These are phyloP conservation scores for Phthorimaea operculella DNA, from an alignment of 1,140 invertebrate species.

Conservation along the genomic window DNA sequence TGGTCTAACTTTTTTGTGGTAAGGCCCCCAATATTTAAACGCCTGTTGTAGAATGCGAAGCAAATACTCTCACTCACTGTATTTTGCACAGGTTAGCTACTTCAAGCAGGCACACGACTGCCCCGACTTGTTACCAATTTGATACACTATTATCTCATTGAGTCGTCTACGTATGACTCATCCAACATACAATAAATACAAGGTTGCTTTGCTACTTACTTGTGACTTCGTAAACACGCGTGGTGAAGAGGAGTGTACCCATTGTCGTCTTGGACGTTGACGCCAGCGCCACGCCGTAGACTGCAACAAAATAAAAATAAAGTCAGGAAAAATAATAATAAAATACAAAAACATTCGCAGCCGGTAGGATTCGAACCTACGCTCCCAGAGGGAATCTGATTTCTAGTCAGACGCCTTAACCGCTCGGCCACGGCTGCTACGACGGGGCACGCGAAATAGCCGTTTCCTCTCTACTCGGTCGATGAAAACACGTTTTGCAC, in stretches of 20 bases:
- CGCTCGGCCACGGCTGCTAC: conserved; percentile 83
- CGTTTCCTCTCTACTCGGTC: not conserved
- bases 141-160: too few species aligned
- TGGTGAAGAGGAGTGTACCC: conserved; percentile 97
- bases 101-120: too few species aligned
- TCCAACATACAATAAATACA: too few species aligned
- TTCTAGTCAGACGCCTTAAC: conserved; percentile 89
- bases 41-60: too few species aligned
- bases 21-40: too few species aligned
- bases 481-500: too few species aligned
- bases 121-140: too few species aligned
- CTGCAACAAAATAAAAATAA: conserved; percentile 69
- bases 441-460: conserved; percentile 1
- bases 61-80: too few species aligned
- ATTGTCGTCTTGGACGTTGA: conserved; percentile 92
- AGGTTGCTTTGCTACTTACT: conserved; percentile 70
- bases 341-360: conserved; percentile 68
- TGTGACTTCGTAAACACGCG: conserved; percentile 93
- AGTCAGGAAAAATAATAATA: conserved; percentile 13
- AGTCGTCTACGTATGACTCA: too few species aligned
- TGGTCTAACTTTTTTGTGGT: too few species aligned
- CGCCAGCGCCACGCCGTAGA: conserved; percentile 86
- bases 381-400: conserved; percentile 88
- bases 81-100: too few species aligned
- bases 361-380: conserved; percentile 88